Conservation (phyloP, 2,113 vertebrate genomes). For the Alectura lathami region DNA sequence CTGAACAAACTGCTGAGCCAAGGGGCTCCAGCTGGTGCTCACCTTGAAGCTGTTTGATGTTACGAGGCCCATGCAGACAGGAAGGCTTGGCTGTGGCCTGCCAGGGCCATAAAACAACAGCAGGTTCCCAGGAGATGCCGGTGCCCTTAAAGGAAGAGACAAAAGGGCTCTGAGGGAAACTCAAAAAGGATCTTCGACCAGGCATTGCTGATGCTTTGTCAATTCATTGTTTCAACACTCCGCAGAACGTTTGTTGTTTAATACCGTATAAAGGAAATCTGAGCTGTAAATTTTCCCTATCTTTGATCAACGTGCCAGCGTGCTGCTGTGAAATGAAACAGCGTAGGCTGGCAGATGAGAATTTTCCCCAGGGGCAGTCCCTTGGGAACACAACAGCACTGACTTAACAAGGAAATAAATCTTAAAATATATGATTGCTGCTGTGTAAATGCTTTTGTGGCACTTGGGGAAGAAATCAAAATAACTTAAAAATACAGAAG, state of each 20-base stretch:
- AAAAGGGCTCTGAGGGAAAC: background rate
- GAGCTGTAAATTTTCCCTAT: background rate
- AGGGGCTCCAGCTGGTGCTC: background rate
- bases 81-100: background rate
- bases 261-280: background rate
- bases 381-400: background rate
- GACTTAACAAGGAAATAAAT: slow-evolving; percentile 32
- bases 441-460: background rate
- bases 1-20: background rate
- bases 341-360: background rate
- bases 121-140: background rate
- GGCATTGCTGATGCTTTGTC: background rate
- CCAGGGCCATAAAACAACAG: background rate
- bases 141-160: background rate
- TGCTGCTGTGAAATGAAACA: slow-evolving; percentile 32
- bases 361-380: slow-evolving; percentile 5
- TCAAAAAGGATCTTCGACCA: background rate
- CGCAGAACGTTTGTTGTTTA: background rate
- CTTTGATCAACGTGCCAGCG: background rate
- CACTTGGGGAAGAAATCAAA: slow-evolving; percentile 5
- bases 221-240: background rate
- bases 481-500: background rate
- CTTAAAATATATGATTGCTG: background rate
- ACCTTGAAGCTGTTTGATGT: background rate
- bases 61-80: background rate